These are phyloP conservation scores for Atethmia centrago DNA, from an alignment of 2,888 invertebrate genomes.

Conservation along the genomic window DNA sequence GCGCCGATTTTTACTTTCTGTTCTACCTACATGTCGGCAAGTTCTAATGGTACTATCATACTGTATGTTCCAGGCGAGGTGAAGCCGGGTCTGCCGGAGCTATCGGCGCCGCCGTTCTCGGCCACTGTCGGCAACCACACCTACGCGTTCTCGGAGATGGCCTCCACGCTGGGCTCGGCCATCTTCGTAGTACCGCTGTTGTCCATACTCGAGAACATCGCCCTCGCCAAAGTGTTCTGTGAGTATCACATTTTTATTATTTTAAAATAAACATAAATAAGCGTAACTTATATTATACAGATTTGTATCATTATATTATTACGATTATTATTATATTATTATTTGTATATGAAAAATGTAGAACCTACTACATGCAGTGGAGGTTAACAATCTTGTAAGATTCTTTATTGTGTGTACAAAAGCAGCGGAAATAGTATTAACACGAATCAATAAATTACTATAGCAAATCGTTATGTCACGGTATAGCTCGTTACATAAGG, in stretches of 20 bases:
- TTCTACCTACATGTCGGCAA: no score
- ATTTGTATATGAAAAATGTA: background rate
- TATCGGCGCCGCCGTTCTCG: conserved; percentile 92
- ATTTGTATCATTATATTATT: no score
- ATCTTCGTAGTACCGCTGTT: conserved; percentile 97
- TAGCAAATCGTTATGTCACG: no score
- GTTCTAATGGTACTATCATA: background rate
- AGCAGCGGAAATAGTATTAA: conserved; percentile 15
- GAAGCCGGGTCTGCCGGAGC: conserved; percentile 92
- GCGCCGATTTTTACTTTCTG: background rate
- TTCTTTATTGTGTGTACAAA: background rate
- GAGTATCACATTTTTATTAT: conserved; percentile 75
- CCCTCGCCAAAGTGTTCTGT: conserved; percentile 97
- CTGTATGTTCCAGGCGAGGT: conserved; percentile 89
- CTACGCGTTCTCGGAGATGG: conserved; percentile 92
- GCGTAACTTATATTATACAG: no score
- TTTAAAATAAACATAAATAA: no score
- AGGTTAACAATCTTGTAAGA: background rate
- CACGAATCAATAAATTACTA: conserved; percentile 38
- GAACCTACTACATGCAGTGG: background rate
- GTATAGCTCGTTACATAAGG: no score
- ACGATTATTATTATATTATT: no score
- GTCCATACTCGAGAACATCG: conserved; percentile 97
- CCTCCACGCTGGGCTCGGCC: conserved; percentile 95
- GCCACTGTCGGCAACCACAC: conserved; percentile 92